Base-by-base conservation (phyloP, 1,140 invertebrate species). In the Anadara kagoshimensis region DNA sequence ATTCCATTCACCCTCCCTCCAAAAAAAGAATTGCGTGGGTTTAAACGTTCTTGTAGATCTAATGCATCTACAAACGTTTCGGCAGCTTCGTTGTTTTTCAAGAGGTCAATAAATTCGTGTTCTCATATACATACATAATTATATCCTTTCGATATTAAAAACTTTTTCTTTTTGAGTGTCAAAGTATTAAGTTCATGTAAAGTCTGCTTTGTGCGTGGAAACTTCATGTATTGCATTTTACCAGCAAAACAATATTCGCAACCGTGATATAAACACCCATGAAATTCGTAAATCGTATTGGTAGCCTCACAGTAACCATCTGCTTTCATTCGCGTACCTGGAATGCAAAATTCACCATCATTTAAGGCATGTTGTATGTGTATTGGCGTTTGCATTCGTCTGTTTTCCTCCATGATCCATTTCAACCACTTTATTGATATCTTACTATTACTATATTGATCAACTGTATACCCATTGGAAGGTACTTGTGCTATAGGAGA, bases 261-360 rank as follows among this genome's bases (percentile, higher is more conserved):
- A 0, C 82, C 80, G 41, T 82, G 82, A 63, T 68, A 83, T 0
- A 67, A 14, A 67, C 80, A 82, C 18, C 77, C 54, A 11, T 72
- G 43, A 47, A 78, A 84, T 61, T 84, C 77, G 58, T 74, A 78
- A 14, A 44, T 62, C 14, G 69, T 75, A 12, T 76, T 73, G 8
- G 57, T 74, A 18, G 58, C 56, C 14, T n/a, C 36, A 41, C 44
- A 24, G 24, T 76, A 81, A 14, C 73, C 76, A 22, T 80, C 73
- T 44, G 64, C 16, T 20, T 51, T 45, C 24, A 72, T 72, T 0
- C 20, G 20, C 18, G 53, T 62, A 20, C 47, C 56, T 18, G 41
- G 41, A 11, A 79, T 24, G 5, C 44, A 14, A n/a, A 41, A 41
- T 58, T 80, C 75, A 11, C 69, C 56, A 1, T 41, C 56, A 64